Percentiles rank a stretch among this genome's conserved stretches.
phyloP scores from a whole-genome alignment of 2,888 invertebrate species.

The Plusia festucae region DNA sequence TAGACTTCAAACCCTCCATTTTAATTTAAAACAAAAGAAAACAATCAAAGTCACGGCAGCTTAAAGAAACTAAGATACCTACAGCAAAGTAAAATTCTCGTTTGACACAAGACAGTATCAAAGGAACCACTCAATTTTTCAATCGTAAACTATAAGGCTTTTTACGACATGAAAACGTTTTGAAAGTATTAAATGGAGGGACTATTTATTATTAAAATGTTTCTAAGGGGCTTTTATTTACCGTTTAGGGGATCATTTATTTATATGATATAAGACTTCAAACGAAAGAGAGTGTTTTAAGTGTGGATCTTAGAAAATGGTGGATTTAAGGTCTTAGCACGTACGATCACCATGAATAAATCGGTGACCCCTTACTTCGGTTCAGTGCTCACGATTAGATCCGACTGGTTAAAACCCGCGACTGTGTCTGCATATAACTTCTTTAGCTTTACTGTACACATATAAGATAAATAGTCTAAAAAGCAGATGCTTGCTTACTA shows the following conservation, averaged over 20 bases:
- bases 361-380: background rate
- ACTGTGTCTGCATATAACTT: background rate
- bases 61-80: background rate
- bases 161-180: background rate
- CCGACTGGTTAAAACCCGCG: background rate
- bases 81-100: background rate
- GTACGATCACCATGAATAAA: background rate
- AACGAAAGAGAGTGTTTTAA: constrained; percentile 1
- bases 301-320: background rate
- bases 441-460: background rate
- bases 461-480: no score
- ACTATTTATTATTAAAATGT: background rate
- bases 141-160: background rate
- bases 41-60: background rate
- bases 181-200: background rate
- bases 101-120: background rate
- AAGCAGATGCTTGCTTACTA: no score
- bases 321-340: background rate
- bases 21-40: no score
- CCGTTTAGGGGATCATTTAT: constrained; percentile 4
- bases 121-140: background rate
- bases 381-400: background rate
- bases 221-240: background rate
- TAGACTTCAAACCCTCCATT: no score
- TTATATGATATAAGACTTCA: constrained; percentile 4